Evolutionary conservation across 2,113 vertebrate genomes (phyloP).

Genomic region (Columbina picui): DNA sequence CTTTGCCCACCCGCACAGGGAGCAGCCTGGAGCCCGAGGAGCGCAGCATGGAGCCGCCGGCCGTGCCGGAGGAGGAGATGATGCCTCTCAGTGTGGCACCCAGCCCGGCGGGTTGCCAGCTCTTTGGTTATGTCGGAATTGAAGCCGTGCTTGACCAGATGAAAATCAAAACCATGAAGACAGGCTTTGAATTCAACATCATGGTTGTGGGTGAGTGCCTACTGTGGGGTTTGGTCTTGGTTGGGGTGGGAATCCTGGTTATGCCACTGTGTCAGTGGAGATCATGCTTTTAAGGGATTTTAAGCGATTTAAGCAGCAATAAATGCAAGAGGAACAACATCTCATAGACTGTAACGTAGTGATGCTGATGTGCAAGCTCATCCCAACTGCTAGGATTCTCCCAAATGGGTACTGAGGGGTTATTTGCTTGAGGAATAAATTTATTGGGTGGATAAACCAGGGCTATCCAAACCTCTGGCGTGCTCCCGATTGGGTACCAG

Average conservation of each 20-base stretch:
- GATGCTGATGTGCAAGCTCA: background rate
- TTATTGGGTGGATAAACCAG: background rate
- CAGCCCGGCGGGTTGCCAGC: slow-evolving; percentile 62
- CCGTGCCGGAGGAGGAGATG: slow-evolving; percentile 14
- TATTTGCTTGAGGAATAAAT: background rate
- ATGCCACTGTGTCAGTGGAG: fast-evolving
- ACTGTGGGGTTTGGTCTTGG: fast-evolving
- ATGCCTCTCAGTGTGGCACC: background rate
- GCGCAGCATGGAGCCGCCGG: slow-evolving; percentile 47
- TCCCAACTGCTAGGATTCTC: background rate
- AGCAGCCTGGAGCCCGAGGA: slow-evolving; percentile 16
- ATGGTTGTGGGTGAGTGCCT: slow-evolving; percentile 92
- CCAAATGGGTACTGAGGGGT: background rate
- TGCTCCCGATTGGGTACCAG: background rate
- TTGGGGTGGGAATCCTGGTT: fast-evolving
- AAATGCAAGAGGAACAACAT: background rate
- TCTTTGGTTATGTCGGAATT: slow-evolving; percentile 90
- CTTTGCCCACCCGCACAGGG: background rate
- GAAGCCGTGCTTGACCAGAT: slow-evolving; percentile 95
- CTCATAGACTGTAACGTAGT: fast-evolving
- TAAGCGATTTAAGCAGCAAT: background rate
- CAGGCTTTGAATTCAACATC: slow-evolving; percentile 94
- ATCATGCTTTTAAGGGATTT: fast-evolving
- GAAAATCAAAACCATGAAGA: slow-evolving; percentile 94
- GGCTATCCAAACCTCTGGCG: background rate